Evolutionary conservation across 1,140 invertebrate genomes (phyloP).

Genomic region (Drosophila mauritiana): DNA sequence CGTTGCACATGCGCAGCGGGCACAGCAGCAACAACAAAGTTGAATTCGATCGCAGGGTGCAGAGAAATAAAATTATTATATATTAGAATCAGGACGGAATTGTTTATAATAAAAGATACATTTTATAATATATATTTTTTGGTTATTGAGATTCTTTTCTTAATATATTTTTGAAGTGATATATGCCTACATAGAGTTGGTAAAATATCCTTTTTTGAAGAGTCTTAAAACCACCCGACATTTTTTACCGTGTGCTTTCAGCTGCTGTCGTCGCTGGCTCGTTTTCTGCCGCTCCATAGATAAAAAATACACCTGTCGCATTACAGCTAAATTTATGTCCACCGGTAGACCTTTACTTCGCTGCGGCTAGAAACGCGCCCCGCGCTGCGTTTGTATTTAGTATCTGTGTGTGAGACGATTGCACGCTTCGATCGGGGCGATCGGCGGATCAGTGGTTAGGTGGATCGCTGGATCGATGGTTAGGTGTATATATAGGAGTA

Average conservation of each 20-base stretch:
- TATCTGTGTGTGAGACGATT: constrained; percentile 62
- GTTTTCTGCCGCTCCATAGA: constrained; percentile 78
- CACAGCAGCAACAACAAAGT: constrained; percentile 12
- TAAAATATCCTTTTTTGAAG: neutral
- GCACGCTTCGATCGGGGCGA: constrained; percentile 69
- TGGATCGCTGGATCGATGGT: constrained; percentile 43
- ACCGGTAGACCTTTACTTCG: constrained; percentile 83
- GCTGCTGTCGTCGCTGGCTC: constrained; percentile 42
- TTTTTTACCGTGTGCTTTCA: constrained; percentile 33
- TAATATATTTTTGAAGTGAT: too few relatives aligned
- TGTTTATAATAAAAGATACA: too few relatives aligned
- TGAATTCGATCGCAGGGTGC: constrained; percentile 23
- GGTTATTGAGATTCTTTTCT: too few relatives aligned
- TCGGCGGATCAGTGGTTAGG: constrained; percentile 52
- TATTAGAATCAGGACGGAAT: neutral
- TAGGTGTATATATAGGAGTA: constrained; percentile 52
- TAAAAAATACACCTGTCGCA: constrained; percentile 84
- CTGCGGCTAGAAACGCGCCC: constrained; percentile 76
- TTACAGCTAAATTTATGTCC: constrained; percentile 84
- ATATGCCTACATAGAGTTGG: too few relatives aligned
- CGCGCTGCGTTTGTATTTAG: constrained; percentile 33
- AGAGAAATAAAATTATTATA: constrained; percentile 11
- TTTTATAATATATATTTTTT: too few relatives aligned
- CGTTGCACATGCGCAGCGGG: constrained; percentile 72
- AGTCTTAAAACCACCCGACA: fast-evolving